phyloP scores from a whole-genome alignment of 2,888 invertebrate genomes.

The Tortricodes alternella region DNA sequence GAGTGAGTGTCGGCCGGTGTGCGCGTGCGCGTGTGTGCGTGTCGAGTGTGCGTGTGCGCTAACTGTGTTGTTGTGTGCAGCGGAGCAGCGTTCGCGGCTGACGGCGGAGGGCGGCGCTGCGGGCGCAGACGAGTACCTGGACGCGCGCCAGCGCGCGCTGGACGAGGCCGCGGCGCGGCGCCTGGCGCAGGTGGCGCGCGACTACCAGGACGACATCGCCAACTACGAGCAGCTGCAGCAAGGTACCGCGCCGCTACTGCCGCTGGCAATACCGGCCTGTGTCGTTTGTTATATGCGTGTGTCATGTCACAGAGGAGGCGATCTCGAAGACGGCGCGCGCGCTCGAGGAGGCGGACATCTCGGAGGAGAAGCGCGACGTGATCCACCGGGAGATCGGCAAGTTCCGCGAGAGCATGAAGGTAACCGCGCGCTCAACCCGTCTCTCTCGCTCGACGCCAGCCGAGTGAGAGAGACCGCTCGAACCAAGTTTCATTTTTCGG shows the following conservation, averaged over 20 bases:
- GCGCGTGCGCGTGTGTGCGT: background rate
- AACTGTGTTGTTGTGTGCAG: slow-evolving; percentile 35
- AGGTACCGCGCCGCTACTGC: slow-evolving; percentile 74
- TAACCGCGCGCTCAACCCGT: slow-evolving; percentile 66
- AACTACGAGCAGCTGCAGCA: slow-evolving; percentile 86
- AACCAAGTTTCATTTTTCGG: slow-evolving; percentile 9
- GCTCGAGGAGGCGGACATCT: slow-evolving; percentile 93
- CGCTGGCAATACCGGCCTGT: too few species aligned
- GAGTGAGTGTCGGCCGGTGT: slow-evolving; percentile 73
- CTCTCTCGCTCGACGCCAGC: slow-evolving; percentile 8
- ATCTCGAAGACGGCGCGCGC: slow-evolving; percentile 85
- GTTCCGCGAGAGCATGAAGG: slow-evolving; percentile 98
- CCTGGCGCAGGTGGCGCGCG: slow-evolving; percentile 90
- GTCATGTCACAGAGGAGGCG: slow-evolving; percentile 82
- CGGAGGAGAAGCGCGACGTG: slow-evolving; percentile 97
- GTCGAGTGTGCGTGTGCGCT: too few species aligned
- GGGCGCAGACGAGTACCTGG: slow-evolving; percentile 83
- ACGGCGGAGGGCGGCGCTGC: slow-evolving; percentile 81
- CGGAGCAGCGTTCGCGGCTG: slow-evolving; percentile 60
- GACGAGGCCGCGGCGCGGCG: slow-evolving; percentile 89
- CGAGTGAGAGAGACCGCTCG: slow-evolving; percentile 7
- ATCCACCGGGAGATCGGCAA: slow-evolving; percentile 98
- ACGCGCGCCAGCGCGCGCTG: slow-evolving; percentile 88
- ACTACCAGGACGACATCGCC: slow-evolving; percentile 90
- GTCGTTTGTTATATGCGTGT: slow-evolving; percentile 3